Percentiles rank a stretch among this genome's conserved stretches.
These are phyloP conservation scores for Tillus elongatus DNA, from an alignment of 2,888 invertebrate genomes.

Conservation along the genomic window DNA sequence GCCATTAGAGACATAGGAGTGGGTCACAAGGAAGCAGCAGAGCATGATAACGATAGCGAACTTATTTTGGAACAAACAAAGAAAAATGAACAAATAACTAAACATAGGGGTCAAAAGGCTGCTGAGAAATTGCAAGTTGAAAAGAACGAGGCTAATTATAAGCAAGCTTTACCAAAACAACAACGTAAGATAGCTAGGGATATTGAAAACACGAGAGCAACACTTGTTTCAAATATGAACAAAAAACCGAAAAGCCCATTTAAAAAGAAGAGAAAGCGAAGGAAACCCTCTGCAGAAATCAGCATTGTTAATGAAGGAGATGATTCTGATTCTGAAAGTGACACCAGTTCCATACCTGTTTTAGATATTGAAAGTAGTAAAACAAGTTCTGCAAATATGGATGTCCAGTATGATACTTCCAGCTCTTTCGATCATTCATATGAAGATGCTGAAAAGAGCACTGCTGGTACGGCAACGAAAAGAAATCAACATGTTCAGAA, in stretches of 20 bases:
- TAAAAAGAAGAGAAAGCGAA: neutral
- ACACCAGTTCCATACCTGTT: neutral
- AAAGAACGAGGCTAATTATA: slow-evolving; percentile 23
- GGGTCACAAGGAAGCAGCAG: slow-evolving; percentile 42
- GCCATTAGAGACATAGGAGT: slow-evolving; percentile 45
- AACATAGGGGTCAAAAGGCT: slow-evolving; percentile 40
- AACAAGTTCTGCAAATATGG: too few species aligned
- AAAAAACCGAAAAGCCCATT: neutral
- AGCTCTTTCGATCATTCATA: too few species aligned
- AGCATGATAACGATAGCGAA: slow-evolving; percentile 37
- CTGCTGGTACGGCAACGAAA: too few species aligned
- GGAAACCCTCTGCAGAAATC: neutral
- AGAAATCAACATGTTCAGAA: neutral
- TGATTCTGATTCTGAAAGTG: too few species aligned
- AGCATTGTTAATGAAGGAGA: slow-evolving; percentile 1
- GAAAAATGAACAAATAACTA: slow-evolving; percentile 32
- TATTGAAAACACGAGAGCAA: slow-evolving; percentile 42
- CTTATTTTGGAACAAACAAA: slow-evolving; percentile 20
- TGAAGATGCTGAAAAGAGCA: too few species aligned
- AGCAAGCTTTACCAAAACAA: slow-evolving; percentile 28
- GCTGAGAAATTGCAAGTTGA: slow-evolving; percentile 34
- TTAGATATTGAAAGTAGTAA: too few species aligned
- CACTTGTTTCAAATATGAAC: slow-evolving; percentile 24
- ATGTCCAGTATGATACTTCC: too few species aligned
- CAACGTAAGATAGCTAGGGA: slow-evolving; percentile 37